phyloP scores from a whole-genome alignment of 2,797 vertebrate species.

The Sebastes flavidus region DNA sequence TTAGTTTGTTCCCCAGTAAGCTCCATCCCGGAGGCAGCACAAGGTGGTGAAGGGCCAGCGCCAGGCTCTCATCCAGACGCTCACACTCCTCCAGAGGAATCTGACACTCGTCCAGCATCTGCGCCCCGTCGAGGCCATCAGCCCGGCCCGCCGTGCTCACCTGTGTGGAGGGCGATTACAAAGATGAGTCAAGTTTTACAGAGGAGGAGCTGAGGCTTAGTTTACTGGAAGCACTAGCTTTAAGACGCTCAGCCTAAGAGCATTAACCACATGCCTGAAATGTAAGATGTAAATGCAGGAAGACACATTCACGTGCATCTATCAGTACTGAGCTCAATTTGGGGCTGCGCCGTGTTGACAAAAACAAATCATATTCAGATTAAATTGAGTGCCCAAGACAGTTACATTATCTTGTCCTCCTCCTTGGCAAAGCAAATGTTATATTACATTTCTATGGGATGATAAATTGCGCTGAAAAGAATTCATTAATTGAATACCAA shows the following conservation, averaged over 20 bases:
- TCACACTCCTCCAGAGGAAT: conserved; percentile 89
- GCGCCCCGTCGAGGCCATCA: conserved; percentile 88
- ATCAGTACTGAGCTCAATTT: conserved; percentile 14
- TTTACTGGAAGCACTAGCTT: conserved; percentile 25
- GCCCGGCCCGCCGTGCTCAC: conserved; percentile 87
- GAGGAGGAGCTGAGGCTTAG: conserved; percentile 8
- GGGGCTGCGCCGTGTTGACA: background rate
- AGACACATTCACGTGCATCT: background rate
- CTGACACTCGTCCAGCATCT: conserved; percentile 89
- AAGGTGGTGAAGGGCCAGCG: conserved; percentile 91
- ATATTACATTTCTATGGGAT: conserved; percentile 16
- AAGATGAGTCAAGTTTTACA: conserved; percentile 20
- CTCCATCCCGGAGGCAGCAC: conserved; percentile 90
- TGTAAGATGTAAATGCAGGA: conserved; percentile 24
- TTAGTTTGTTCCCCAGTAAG: conserved; percentile 83
- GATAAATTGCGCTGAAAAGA: conserved; percentile 16
- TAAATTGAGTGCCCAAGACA: background rate
- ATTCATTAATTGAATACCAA: conserved; percentile 12
- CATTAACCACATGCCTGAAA: conserved; percentile 29
- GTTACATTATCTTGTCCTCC: conserved; percentile 11
- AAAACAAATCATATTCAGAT: conserved; percentile 20
- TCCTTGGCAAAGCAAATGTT: conserved; percentile 2
- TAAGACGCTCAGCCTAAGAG: conserved; percentile 43
- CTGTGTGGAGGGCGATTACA: conserved; percentile 50
- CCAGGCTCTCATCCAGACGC: conserved; percentile 89